Conservation (phyloP, 2,113 vertebrate species). For the Glaucomys volans region DNA sequence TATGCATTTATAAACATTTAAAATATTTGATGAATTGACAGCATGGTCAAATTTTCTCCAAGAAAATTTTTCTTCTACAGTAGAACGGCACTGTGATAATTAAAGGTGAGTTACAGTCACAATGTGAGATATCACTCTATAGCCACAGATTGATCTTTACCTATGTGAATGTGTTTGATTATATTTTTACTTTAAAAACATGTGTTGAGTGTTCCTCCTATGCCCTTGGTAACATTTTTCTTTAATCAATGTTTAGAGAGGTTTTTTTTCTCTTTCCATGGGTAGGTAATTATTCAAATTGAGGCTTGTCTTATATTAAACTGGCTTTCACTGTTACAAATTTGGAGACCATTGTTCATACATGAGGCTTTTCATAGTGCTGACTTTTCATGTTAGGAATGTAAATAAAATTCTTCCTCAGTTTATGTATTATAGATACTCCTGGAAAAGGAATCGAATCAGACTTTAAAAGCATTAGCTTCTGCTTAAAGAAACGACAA, state of each 20-base stretch:
- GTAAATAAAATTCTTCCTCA: slow-evolving; percentile 42
- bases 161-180: background rate
- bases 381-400: slow-evolving; percentile 41
- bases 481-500: slow-evolving; percentile 41
- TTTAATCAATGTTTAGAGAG: background rate
- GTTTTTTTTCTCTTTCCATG: no score
- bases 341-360: background rate
- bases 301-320: slow-evolving; percentile 53
- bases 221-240: slow-evolving; percentile 35
- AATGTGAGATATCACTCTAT: background rate
- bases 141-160: background rate
- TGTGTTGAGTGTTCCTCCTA: background rate
- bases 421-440: slow-evolving; percentile 36
- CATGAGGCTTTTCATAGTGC: background rate
- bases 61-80: slow-evolving; percentile 8
- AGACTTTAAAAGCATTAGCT: slow-evolving; percentile 53
- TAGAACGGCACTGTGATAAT: background rate
- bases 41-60: background rate
- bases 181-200: slow-evolving; percentile 37
- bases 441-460: background rate
- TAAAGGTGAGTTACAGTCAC: background rate
- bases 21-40: slow-evolving; percentile 75
- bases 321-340: background rate
- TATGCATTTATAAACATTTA: slow-evolving; percentile 77
- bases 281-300: no score